phyloP scores from a whole-genome alignment of 2,888 invertebrate genomes.

The Ischnus inquisitorius region DNA sequence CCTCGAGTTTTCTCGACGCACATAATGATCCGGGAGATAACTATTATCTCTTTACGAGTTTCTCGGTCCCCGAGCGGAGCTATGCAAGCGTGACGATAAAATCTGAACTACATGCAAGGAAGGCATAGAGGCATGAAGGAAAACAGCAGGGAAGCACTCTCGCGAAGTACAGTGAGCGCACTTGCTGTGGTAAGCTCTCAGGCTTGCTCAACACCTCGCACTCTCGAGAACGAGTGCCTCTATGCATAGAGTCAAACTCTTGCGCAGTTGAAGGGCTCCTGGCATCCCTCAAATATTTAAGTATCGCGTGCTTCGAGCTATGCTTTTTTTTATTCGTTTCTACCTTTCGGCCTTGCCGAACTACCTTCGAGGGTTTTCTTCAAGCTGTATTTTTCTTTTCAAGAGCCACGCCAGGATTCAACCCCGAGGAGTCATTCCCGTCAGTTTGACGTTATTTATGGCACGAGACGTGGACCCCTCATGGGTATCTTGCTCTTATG shows the following conservation, averaged over 20 bases:
- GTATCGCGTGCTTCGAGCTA: conserved; percentile 31
- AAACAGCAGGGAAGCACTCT: neutral
- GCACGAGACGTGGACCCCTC: neutral
- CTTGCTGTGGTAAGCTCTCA: neutral
- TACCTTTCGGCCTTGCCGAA: conserved; percentile 20
- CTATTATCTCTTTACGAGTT: conserved; percentile 45
- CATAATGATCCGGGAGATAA: conserved; percentile 41
- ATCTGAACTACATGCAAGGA: conserved; percentile 12
- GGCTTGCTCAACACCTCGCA: conserved; percentile 20
- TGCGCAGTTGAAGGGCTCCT: neutral
- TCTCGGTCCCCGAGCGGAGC: neutral
- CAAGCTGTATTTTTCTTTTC: conserved; percentile 56
- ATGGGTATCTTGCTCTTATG: neutral
- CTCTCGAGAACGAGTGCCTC: neutral
- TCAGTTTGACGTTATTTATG: conserved; percentile 45
- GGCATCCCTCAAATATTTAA: conserved; percentile 48
- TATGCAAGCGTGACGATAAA: neutral
- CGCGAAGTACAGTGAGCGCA: neutral
- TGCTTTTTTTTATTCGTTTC: conserved; percentile 10
- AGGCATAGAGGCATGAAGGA: neutral
- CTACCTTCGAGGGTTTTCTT: conserved; percentile 36
- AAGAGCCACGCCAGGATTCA: conserved; percentile 36
- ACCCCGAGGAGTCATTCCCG: conserved; percentile 51
- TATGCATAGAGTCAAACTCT: neutral
- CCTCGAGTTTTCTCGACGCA: conserved; percentile 18